These are phyloP conservation scores for Arnoldichthys spilopterus DNA, from an alignment of 2,797 vertebrate genomes.

Conservation along the genomic window DNA sequence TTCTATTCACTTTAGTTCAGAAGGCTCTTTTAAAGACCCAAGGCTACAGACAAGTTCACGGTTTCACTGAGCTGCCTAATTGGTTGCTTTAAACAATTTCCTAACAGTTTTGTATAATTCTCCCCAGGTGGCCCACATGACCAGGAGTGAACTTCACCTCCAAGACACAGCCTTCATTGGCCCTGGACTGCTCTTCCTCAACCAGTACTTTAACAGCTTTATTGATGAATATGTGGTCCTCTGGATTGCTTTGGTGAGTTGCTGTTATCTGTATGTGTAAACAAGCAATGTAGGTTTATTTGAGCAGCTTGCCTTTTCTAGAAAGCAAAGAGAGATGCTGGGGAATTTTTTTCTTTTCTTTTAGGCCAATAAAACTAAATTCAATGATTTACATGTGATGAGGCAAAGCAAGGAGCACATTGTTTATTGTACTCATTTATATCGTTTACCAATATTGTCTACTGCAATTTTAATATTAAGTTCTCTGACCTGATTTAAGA, in stretches of 20 bases:
- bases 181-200: conserved; percentile 93
- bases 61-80: neutral
- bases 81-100: neutral
- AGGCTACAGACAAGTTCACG: neutral
- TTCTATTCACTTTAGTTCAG: no score
- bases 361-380: no score
- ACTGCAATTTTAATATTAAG: no score
- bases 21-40: no score
- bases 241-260: conserved; percentile 92
- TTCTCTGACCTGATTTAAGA: no score
- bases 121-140: conserved; percentile 93
- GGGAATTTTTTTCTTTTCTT: no score
- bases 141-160: conserved; percentile 93
- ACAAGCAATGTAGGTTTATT: neutral
- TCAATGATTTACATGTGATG: no score
- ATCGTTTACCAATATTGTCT: no score
- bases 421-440: no score
- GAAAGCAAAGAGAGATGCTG: no score
- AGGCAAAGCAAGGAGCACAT: no score
- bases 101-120: neutral
- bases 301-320: neutral
- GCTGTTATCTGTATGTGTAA: neutral
- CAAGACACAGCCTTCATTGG: conserved; percentile 93
- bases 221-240: conserved; percentile 92
- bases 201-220: conserved; percentile 97